These are phyloP conservation scores for Amphipoea oculea DNA, from an alignment of 2,888 invertebrate genomes.

Conservation along the genomic window DNA sequence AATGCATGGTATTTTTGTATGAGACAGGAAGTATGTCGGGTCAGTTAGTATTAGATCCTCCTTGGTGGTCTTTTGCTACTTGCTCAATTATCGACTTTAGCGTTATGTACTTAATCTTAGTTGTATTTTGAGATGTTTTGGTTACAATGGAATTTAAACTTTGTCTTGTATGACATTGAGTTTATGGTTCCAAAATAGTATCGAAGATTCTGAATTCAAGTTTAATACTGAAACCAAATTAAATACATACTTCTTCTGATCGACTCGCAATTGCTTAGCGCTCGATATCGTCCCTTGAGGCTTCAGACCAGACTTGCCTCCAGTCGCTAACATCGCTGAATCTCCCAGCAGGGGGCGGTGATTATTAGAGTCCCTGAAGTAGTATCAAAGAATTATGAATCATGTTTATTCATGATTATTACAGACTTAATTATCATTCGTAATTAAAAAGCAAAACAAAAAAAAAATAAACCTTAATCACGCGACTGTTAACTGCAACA, in stretches of 20 bases:
- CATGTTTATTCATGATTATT: neutral
- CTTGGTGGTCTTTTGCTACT: neutral
- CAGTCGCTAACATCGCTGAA: slow-evolving; percentile 97
- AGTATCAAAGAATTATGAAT: neutral
- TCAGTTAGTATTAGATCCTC: neutral
- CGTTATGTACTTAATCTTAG: neutral
- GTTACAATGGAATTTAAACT: neutral
- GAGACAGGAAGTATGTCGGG: neutral
- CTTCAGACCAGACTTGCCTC: slow-evolving; percentile 93
- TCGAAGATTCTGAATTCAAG: slow-evolving; percentile 44
- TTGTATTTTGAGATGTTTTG: neutral
- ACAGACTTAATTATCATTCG: neutral
- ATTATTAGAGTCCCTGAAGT: slow-evolving; percentile 96
- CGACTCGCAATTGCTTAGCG: slow-evolving; percentile 96
- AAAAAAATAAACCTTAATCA: slow-evolving; percentile 62
- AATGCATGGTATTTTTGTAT: neutral
- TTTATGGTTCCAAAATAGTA: slow-evolving; percentile 3
- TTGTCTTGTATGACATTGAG: neutral
- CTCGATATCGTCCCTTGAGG: slow-evolving; percentile 97
- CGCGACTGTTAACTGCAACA: slow-evolving; percentile 47
- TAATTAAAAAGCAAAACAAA: slow-evolving; percentile 36
- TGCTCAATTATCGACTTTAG: neutral
- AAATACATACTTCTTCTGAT: slow-evolving; percentile 94
- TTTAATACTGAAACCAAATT: slow-evolving; percentile 25
- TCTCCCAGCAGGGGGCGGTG: slow-evolving; percentile 97